Percentiles rank a stretch among this genome's conserved stretches.
These are phyloP conservation scores for Brienomyrus longianalis DNA, from an alignment of 2,113 vertebrate species.

Conservation along the genomic window DNA sequence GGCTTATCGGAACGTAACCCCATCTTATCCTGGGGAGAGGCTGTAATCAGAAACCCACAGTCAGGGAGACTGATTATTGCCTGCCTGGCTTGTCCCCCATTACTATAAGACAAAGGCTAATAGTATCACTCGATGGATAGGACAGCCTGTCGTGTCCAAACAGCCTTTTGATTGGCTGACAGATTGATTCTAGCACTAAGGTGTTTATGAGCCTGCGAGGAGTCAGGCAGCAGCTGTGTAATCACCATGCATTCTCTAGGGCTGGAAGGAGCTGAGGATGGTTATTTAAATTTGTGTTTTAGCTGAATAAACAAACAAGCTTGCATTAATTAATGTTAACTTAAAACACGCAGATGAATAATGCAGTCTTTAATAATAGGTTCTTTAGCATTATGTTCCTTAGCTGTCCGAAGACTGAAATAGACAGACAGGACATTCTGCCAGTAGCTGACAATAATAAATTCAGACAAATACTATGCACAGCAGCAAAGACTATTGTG, in stretches of 20 bases:
- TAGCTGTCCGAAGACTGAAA: not conserved
- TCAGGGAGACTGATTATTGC: not conserved
- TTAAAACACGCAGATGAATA: not conserved
- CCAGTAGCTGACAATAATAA: not conserved
- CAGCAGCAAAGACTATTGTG: not conserved
- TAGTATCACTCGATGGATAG: not conserved
- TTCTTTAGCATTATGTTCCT: not conserved
- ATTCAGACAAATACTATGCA: not conserved
- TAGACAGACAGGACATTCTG: not conserved
- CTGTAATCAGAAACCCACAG: not conserved
- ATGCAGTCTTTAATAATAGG: not conserved
- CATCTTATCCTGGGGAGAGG: no score
- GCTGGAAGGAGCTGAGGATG: not conserved
- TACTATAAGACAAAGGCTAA: not conserved
- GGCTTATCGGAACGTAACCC: no score
- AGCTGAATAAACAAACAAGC: slow-evolving; percentile 1
- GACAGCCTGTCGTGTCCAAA: not conserved
- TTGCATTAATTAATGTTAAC: not conserved
- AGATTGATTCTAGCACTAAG: not conserved
- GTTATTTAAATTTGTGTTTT: not conserved
- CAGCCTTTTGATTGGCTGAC: not conserved
- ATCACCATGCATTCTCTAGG: not conserved
- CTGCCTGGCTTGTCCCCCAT: not conserved
- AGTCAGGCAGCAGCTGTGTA: not conserved
- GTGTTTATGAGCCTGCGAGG: not conserved